Base-by-base conservation (phyloP, 2,113 vertebrate species). In the Opisthocomus hoazin region DNA sequence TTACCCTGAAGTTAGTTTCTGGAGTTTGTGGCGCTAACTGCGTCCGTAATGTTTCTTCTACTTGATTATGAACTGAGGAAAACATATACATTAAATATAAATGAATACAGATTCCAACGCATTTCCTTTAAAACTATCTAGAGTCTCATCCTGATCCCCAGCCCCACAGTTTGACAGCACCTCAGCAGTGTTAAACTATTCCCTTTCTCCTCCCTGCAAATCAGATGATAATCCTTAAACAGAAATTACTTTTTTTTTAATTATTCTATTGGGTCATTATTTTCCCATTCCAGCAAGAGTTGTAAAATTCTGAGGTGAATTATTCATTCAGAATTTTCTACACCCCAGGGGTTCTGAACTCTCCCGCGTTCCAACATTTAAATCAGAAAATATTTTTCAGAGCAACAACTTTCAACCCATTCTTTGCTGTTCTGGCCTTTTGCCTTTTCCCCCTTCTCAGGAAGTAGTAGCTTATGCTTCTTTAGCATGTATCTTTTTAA, bases 1-100 rank as follows among this genome's bases (percentile, higher is more conserved):
- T 98, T 98, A 98, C 98, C 98, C 98, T 98, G 98, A 98, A 98
- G 97, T 98, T 98, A 97, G 98, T 98, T 97, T 98, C 98, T 98
- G 98, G 98, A 97, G 97, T 98, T 98, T 98, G 98, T 97, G 98
- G 98, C 60, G 80, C 97, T 98, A 98, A 98, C 97, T 98, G 98
- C 89, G 98, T 98, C 97, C 98, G 98, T 97, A 98, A 98, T 91
- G 98, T 98, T 97, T 98, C 98, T 98, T 98, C 98, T 98, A 98
- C 98, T 98, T 98, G 98, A 98, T 98, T 98, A 98, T 97, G 97
- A 98, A 98, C 97, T 98, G 97, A 96, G 97, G 97, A 97, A 97
- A 97, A 98, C 97, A 98, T 92, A 97, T 85, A 98, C 97, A 98
- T 97, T 86, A 97, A 95, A 97, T 96, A 98, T 53, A 98, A 96